Evolutionary conservation across 2,797 vertebrate species (phyloP).

Genomic region (Darevskia nairensis): DNA sequence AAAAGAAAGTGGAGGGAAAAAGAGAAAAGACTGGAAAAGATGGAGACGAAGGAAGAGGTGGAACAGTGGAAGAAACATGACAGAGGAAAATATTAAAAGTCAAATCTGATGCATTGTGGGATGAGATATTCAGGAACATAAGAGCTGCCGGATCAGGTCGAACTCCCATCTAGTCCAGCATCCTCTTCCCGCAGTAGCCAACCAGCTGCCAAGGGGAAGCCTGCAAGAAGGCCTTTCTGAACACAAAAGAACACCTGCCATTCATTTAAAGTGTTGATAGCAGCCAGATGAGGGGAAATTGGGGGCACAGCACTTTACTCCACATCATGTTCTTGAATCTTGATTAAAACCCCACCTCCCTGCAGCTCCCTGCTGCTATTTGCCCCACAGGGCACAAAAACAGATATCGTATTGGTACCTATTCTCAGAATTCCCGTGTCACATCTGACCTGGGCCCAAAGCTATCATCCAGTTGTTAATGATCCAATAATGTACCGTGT

Average conservation of each 20-base stretch:
- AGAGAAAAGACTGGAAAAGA: slow-evolving; percentile 40
- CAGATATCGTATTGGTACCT: background rate
- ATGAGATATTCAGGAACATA: background rate
- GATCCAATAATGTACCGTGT: too few relatives aligned
- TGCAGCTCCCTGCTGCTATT: background rate
- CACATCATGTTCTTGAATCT: background rate
- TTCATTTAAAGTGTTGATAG: background rate
- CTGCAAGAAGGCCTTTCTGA: too few relatives aligned
- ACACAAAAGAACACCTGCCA: background rate
- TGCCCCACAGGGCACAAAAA: background rate
- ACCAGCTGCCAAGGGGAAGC: too few relatives aligned
- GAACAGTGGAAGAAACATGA: slow-evolving; percentile 69
- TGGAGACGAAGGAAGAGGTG: slow-evolving; percentile 62
- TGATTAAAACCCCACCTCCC: background rate
- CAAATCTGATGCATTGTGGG: background rate
- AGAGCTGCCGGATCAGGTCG: too few relatives aligned
- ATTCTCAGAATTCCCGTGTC: background rate
- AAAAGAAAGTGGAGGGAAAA: slow-evolving; percentile 11
- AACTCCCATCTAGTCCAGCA: too few relatives aligned
- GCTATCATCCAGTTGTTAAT: too few relatives aligned
- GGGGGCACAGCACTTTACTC: background rate
- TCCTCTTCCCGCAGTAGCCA: too few relatives aligned
- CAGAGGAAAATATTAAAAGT: slow-evolving; percentile 66
- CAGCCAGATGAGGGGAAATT: background rate
- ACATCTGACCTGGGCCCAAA: too few relatives aligned